These are phyloP conservation scores for Glaucidium brasilianum DNA, from an alignment of 2,113 vertebrate species.

Conservation along the genomic window DNA sequence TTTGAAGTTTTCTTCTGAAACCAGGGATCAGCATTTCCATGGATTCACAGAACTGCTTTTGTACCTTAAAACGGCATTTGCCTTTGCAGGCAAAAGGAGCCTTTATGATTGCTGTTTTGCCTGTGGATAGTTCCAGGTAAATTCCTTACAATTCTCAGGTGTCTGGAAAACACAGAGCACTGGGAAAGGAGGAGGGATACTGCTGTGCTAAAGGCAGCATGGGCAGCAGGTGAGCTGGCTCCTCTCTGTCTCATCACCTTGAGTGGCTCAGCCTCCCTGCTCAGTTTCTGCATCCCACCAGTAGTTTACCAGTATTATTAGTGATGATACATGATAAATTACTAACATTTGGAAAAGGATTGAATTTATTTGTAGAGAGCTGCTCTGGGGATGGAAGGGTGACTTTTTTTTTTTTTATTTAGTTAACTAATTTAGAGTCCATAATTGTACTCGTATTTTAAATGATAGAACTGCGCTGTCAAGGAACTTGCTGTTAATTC, in stretches of 20 bases:
- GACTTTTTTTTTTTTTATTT: background rate
- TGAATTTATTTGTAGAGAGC: background rate
- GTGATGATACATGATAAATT: background rate
- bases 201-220: background rate
- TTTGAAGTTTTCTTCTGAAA: background rate
- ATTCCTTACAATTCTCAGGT: background rate
- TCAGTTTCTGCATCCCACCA: background rate
- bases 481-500: background rate
- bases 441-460: background rate
- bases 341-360: background rate
- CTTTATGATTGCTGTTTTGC: background rate
- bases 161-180: background rate
- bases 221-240: background rate
- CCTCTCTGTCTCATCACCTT: background rate
- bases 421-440: background rate
- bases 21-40: background rate
- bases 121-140: background rate
- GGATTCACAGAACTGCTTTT: background rate
- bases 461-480: background rate
- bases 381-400: background rate
- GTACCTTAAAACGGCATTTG: background rate
- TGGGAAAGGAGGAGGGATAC: background rate
- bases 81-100: background rate
- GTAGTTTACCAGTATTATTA: background rate
- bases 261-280: background rate